Base-by-base conservation (phyloP, 1,140 invertebrate species). In the Saxidomus purpurata region DNA sequence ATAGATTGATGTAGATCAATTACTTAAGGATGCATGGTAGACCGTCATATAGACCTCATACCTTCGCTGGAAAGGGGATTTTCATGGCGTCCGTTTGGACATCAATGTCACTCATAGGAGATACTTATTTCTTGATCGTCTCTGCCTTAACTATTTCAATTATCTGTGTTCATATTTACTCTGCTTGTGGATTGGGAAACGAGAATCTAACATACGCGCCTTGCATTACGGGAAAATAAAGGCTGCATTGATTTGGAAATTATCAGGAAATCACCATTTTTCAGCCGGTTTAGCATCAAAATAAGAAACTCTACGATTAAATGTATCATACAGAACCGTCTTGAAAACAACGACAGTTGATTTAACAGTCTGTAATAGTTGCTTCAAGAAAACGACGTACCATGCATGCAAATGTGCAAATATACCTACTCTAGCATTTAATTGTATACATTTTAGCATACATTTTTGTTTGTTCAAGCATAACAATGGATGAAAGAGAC, bases 141-240 rank as follows among this genome's bases (percentile, higher is more conserved):
- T 71, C 36, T 38, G 13, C 17, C 17, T 4, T 4, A 38, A 38
- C 17, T 38, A 71, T 38, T 36, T 71, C 67, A 71, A 71, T 71
- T 71, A 71, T 71, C 67, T 40, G 25, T 22, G 15, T n/a, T 38
- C 34, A 71, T 71, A 67, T 71, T 71, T 71, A 38, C 67, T 71
- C 67, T 36, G 13, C 34, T 19, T 38, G 15, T 71, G 67, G 34
- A 71, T 38, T 13, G 34, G 4, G 19, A 71, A 38, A 22, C 15
- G 34, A 38, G 1, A 15, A 38, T 13, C 17, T 36, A 38, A 38
- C 67, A 71, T 63, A 63, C n/a, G 59, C 34, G 3, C 15, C 22
- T 36, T 71, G 67, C 38, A 31, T 71, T 38, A 15, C 34, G 11
- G 38, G 17, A 36, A 71, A 38, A 38, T 71, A 40, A 71, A 71